These are phyloP conservation scores for pig (Sus scrofa) DNA, from an alignment of 2,113 vertebrate species.

Conservation along the genomic window T2T-Sscrofa CM000818.6:131794001-131794500, in stretches of 20 bases:
- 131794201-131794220: background rate
- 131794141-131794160: fast-evolving
- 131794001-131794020: background rate
- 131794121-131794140: background rate
- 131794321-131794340: fast-evolving
- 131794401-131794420: fast-evolving
- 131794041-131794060: background rate
- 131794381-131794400: background rate
- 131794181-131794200: background rate
- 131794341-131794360: background rate
- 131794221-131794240: background rate
- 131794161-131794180: background rate
- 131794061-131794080: background rate
- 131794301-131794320: fast-evolving
- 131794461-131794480: background rate
- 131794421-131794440: background rate
- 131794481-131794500: fast-evolving
- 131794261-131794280: background rate
- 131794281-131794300: background rate
- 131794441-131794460: background rate
- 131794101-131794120: background rate
- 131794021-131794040: background rate
- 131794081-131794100: background rate
- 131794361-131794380: background rate
- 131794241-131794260: background rate